Evolutionary conservation across 2,113 vertebrate genomes (phyloP).

Genomic region (Oryzias javanicus): DNA sequence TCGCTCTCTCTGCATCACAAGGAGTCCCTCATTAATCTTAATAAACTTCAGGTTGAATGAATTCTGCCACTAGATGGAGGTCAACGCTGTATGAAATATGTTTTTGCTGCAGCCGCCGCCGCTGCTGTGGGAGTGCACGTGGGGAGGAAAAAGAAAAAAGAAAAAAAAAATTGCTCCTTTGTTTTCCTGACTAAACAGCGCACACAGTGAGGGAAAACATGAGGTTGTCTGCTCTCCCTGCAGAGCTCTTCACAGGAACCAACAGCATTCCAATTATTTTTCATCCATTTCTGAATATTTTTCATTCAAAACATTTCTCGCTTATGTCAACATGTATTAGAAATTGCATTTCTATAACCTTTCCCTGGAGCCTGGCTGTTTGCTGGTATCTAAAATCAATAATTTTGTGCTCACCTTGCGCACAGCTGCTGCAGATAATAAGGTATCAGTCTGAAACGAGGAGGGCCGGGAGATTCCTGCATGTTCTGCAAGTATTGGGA

Average conservation of each 20-base stretch:
- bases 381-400: conserved; percentile 40
- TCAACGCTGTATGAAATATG: conserved; percentile 62
- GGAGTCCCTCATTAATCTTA: conserved; percentile 48
- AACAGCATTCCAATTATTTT: conserved; percentile 5
- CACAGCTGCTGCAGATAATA: conserved; percentile 30
- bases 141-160: too few species aligned
- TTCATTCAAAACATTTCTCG: conserved; percentile 1
- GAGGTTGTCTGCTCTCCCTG: conserved; percentile 8
- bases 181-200: conserved; percentile 7
- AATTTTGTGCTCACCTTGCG: conserved; percentile 11
- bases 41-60: conserved; percentile 38
- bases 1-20: conserved; percentile 18
- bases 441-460: conserved; percentile 22
- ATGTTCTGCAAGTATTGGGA: not conserved
- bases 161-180: conserved; percentile 2
- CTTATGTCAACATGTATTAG: conserved; percentile 1
- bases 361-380: conserved; percentile 20
- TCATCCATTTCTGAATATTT: conserved; percentile 1
- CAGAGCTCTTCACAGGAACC: conserved; percentile 1
- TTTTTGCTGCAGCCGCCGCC: conserved; percentile 12
- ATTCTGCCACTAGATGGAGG: conserved; percentile 66
- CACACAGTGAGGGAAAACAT: not conserved
- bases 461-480: conserved; percentile 6
- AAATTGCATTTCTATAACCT: conserved; percentile 14
- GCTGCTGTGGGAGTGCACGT: not conserved